Evolutionary conservation across 2,888 invertebrate species (phyloP).

Genomic region (Microctonus aethiopoides): DNA sequence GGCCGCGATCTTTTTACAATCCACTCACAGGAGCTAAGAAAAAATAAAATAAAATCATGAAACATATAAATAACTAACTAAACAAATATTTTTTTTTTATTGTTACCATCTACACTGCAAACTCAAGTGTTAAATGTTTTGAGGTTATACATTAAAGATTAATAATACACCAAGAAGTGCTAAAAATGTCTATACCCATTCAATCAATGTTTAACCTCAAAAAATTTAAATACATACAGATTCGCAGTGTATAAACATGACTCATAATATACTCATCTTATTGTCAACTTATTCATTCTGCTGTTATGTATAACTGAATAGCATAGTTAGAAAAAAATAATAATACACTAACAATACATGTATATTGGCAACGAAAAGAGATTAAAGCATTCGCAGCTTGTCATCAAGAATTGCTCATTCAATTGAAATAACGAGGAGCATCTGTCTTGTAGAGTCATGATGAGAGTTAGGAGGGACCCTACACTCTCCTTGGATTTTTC

Average conservation of each 20-base stretch:
- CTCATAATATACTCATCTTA: too few relatives aligned
- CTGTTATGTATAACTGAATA: too few relatives aligned
- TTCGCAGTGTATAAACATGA: too few relatives aligned
- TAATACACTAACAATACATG: not conserved
- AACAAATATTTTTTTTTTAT: not conserved
- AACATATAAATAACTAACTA: not conserved
- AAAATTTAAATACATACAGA: too few relatives aligned
- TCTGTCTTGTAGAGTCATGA: constrained; percentile 18
- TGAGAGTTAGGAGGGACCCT: not conserved
- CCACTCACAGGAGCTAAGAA: not conserved
- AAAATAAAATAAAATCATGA: constrained; percentile 31
- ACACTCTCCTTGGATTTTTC: constrained; percentile 8
- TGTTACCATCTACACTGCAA: too few relatives aligned
- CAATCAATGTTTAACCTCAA: too few relatives aligned
- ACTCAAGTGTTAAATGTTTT: too few relatives aligned
- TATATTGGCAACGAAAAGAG: not conserved
- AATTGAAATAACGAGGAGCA: constrained; percentile 26
- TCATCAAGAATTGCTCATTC: constrained; percentile 25
- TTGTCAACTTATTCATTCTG: too few relatives aligned
- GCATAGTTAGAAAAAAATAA: too few relatives aligned
- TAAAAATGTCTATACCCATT: too few relatives aligned
- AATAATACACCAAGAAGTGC: too few relatives aligned
- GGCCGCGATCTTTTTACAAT: constrained; percentile 51
- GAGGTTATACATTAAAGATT: too few relatives aligned
- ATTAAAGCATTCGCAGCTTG: not conserved